Percentiles rank a stretch among this genome's conserved stretches.
phyloP scores from a whole-genome alignment of 2,888 invertebrate genomes.

The Hypomecis atomaria region DNA sequence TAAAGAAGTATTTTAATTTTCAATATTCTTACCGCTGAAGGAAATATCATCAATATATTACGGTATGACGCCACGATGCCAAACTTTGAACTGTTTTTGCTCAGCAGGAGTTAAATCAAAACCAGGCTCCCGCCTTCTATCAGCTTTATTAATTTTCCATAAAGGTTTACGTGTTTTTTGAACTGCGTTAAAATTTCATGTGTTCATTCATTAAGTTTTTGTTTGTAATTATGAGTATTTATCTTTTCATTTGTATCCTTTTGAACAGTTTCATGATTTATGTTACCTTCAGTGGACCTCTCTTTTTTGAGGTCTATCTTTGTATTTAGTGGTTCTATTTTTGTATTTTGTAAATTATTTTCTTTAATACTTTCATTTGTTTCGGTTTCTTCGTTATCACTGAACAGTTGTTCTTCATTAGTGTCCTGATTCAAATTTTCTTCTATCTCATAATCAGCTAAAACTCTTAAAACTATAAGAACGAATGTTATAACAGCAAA shows the following conservation, averaged over 20 bases:
- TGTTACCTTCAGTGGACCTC: neutral
- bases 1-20: too few species aligned
- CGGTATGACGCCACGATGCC: conserved; percentile 65
- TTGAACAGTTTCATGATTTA: neutral
- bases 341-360: neutral
- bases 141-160: conserved; percentile 14
- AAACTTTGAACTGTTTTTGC: conserved; percentile 65
- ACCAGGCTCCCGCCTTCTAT: conserved; percentile 48
- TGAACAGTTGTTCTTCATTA: conserved; percentile 1
- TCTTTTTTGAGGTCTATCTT: neutral
- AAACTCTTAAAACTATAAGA: neutral
- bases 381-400: neutral
- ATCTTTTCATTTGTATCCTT: neutral
- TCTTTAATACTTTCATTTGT: neutral
- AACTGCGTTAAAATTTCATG: neutral
- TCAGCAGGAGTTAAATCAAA: conserved; percentile 45
- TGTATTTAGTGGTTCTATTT: neutral
- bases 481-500: neutral
- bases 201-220: neutral
- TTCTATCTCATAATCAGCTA: conserved; percentile 3
- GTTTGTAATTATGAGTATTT: neutral
- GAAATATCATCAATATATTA: conserved; percentile 70
- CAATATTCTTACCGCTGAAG: conserved; percentile 57
- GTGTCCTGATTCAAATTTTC: neutral
- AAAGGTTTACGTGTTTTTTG: neutral